These are phyloP conservation scores for Parnassius glacialis DNA, from an alignment of 2,888 invertebrate genomes.

Conservation along the genomic window DNA sequence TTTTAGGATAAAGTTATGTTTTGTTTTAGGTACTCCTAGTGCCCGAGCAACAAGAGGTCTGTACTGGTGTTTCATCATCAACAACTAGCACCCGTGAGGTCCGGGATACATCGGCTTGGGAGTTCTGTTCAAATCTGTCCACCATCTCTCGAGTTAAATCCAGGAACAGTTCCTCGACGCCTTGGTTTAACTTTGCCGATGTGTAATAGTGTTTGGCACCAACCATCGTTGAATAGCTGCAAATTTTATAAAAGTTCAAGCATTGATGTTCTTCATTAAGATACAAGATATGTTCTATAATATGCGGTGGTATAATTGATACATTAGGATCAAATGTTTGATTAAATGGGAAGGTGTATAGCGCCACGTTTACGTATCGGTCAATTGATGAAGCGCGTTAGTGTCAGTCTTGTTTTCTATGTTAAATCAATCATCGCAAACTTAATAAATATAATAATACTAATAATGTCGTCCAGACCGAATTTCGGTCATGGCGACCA, in stretches of 20 bases:
- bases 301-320: too few species aligned
- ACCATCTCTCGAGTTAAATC: slow-evolving; percentile 91
- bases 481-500: too few species aligned
- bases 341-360: too few species aligned
- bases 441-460: too few species aligned
- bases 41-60: slow-evolving; percentile 60
- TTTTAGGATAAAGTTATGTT: not conserved
- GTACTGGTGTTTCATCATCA: slow-evolving; percentile 62
- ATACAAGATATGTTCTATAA: too few species aligned
- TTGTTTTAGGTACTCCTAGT: slow-evolving; percentile 45
- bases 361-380: too few species aligned
- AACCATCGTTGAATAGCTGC: slow-evolving; percentile 93
- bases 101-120: slow-evolving; percentile 47
- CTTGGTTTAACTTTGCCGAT: slow-evolving; percentile 95
- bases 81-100: slow-evolving; percentile 65
- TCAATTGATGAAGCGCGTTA: too few species aligned
- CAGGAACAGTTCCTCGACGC: slow-evolving; percentile 94
- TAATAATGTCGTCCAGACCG: too few species aligned
- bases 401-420: too few species aligned
- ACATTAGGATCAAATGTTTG: too few species aligned
- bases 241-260: slow-evolving; percentile 36
- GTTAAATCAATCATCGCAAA: too few species aligned
- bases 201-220: slow-evolving; percentile 96
- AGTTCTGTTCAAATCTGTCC: slow-evolving; percentile 52
- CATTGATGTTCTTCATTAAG: not conserved